These are phyloP conservation scores for Penaeus indicus DNA, from an alignment of 1,140 invertebrate genomes.

Conservation along the genomic window DNA sequence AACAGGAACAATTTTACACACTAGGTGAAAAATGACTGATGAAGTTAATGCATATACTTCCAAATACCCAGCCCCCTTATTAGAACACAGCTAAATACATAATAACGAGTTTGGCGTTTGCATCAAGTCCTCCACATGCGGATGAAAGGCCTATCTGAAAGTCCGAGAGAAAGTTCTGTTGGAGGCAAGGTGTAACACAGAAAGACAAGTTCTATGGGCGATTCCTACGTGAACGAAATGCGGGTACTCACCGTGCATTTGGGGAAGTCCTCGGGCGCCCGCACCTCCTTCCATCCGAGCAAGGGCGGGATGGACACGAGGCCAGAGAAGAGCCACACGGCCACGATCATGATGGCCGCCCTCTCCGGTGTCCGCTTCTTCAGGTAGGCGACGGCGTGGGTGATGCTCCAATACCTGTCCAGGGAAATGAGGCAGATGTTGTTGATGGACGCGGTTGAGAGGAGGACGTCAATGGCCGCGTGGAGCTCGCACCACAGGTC, in stretches of 20 bases:
- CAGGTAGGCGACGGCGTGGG: slow-evolving; percentile 94
- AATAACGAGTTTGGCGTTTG: too few species aligned
- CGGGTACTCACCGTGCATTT: slow-evolving; percentile 65
- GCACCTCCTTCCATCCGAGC: slow-evolving; percentile 92
- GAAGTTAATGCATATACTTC: too few species aligned
- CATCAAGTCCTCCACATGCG: too few species aligned
- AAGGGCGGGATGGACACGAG: slow-evolving; percentile 96
- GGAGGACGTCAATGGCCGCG: slow-evolving; percentile 94
- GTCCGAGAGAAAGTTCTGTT: background rate
- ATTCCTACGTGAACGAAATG: background rate
- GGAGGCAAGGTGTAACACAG: background rate
- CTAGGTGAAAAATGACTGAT: too few species aligned
- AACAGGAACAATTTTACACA: too few species aligned
- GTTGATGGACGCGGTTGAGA: slow-evolving; percentile 96
- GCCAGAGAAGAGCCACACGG: slow-evolving; percentile 94
- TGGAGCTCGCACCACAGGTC: slow-evolving; percentile 95
- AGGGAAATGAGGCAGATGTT: slow-evolving; percentile 95
- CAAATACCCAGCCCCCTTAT: too few species aligned
- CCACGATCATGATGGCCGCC: slow-evolving; percentile 92
- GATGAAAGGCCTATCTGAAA: too few species aligned
- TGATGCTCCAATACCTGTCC: slow-evolving; percentile 98
- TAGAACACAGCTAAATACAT: too few species aligned
- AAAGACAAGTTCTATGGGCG: background rate
- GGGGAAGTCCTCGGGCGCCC: slow-evolving; percentile 67
- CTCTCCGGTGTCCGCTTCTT: slow-evolving; percentile 93